Percentiles rank a stretch among this genome's conserved stretches.
These are phyloP conservation scores for Drosophila neotestacea DNA, from an alignment of 2,888 invertebrate genomes.

Conservation along the genomic window DNA sequence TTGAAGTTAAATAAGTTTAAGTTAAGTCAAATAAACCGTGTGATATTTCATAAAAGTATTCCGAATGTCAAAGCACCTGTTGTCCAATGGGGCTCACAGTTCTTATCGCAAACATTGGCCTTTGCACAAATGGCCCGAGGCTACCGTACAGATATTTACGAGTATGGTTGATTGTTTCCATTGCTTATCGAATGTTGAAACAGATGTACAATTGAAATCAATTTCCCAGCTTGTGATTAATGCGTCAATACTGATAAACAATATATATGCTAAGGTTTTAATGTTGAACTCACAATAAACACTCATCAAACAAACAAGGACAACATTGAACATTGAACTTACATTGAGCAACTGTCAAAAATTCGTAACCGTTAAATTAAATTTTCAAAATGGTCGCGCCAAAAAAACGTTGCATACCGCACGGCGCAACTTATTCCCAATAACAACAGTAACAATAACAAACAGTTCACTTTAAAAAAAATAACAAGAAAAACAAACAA, in stretches of 20 bases:
- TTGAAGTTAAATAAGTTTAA: neutral
- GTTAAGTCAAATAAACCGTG: neutral
- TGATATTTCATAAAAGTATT: slow-evolving; percentile 6
- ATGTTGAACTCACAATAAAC: neutral
- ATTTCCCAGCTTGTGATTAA: slow-evolving; percentile 64
- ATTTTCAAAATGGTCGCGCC: slow-evolving; percentile 46
- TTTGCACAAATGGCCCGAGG: slow-evolving; percentile 8
- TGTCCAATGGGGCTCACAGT: slow-evolving; percentile 23
- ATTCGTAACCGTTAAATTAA: slow-evolving; percentile 17
- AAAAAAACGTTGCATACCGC: slow-evolving; percentile 55
- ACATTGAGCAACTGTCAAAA: slow-evolving; percentile 38
- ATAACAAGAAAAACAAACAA: neutral
- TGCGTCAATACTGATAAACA: slow-evolving; percentile 50
- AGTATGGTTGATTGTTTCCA: slow-evolving; percentile 23
- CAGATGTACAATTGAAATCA: slow-evolving; percentile 64
- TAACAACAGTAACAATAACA: slow-evolving; percentile 17
- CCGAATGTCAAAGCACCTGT: slow-evolving; percentile 41
- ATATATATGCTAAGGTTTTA: neutral
- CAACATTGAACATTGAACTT: slow-evolving; percentile 29
- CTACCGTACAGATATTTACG: slow-evolving; percentile 24
- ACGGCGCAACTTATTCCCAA: slow-evolving; percentile 31
- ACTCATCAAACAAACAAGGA: slow-evolving; percentile 3
- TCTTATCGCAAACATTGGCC: slow-evolving; percentile 26
- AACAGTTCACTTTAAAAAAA: slow-evolving; percentile 54
- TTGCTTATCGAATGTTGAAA: slow-evolving; percentile 49